Evolutionary conservation across 2,113 vertebrate genomes (phyloP).

Genomic region (Spea multiplicata): DNA sequence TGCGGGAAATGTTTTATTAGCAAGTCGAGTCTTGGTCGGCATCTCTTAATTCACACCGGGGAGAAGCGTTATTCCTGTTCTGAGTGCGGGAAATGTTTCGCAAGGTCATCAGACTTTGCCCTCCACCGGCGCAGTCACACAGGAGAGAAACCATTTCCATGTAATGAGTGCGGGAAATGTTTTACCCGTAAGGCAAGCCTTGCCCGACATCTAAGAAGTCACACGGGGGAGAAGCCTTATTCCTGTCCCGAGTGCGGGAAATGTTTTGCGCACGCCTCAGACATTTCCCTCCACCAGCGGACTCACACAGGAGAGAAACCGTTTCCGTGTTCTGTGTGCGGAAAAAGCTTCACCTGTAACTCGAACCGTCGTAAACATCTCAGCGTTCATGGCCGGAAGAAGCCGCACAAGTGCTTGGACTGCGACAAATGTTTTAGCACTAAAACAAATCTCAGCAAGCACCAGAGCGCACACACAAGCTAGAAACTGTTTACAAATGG

Average conservation of each 20-base stretch:
- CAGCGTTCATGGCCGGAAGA: too few species aligned
- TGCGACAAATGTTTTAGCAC: too few species aligned
- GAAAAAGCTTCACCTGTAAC: conserved; percentile 1
- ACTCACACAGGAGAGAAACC: conserved; percentile 47
- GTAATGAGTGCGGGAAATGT: conserved; percentile 59
- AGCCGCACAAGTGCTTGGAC: too few species aligned
- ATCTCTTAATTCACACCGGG: conserved; percentile 54
- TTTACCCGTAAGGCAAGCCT: conserved; percentile 46
- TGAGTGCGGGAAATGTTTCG: conserved; percentile 55
- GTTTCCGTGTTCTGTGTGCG: conserved; percentile 4
- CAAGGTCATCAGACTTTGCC: neutral
- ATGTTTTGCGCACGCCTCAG: conserved; percentile 57
- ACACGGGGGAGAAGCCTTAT: neutral
- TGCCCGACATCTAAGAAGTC: neutral
- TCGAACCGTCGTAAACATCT: too few species aligned
- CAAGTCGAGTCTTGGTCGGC: conserved; percentile 56
- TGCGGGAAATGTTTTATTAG: conserved; percentile 60
- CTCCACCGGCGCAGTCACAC: neutral
- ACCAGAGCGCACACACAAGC: too few species aligned
- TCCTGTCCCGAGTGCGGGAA: conserved; percentile 49
- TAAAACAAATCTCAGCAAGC: too few species aligned
- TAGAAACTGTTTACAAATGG: too few species aligned
- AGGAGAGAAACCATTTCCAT: conserved; percentile 24
- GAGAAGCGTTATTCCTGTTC: conserved; percentile 40
- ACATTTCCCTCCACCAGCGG: conserved; percentile 55